Evolutionary conservation across 92 coral and sea anemone species (phyloP), one percentile per base, ranked within the genome.

Genomic region (Parazoanthus darwini): DNA sequence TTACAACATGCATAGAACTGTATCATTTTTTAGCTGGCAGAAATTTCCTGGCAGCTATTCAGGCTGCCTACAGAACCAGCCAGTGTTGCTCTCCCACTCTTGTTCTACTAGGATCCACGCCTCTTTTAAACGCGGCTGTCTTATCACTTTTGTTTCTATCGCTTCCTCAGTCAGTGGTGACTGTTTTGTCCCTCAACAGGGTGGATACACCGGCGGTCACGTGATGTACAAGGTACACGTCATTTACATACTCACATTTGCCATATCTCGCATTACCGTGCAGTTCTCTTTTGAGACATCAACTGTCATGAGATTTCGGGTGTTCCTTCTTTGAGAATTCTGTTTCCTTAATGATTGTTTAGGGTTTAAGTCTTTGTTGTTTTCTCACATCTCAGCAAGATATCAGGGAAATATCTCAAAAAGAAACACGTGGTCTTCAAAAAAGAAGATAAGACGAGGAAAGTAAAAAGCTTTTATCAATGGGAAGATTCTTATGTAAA

Each of bases 101-200:
- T 13, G 13, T 29, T 59, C 72, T 23, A 29, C 85, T 33, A 13
- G 22, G 13, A 3, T 75, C 43, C 48, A 39, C 35, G 37, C 14
- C 77, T n/a, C 33, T 15, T 9, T 23, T 35, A 44, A 73, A 18
- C 25, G 15, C 39, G 4, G 20, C 18, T 48, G 22, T 25, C 78
- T 84, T 71, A 33, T 8, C 4, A 44, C 78, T 43, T 22, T 84
- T n/a, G 44, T 50, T n/a, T 70, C 50, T 29, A 70, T 44, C 63
- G 26, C 78, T 44, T 50, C 79, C 56, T 83, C 78, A 71, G 78
- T 84, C 67, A 44, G 78, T 39, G 77, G 78, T 70, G 46, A 37
- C 48, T 75, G 43, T 84, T 80, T 73, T 84, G 58, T 84, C 87
- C 87, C 74, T 84, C 78, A 71, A 84, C 87, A 84, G 87, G 78